A percentile compares a stretch with the other conserved stretches of the same genome.
These are phyloP conservation scores for Oxyruncus cristatus DNA, from an alignment of 2,113 vertebrate species.

Conservation along the genomic window DNA sequence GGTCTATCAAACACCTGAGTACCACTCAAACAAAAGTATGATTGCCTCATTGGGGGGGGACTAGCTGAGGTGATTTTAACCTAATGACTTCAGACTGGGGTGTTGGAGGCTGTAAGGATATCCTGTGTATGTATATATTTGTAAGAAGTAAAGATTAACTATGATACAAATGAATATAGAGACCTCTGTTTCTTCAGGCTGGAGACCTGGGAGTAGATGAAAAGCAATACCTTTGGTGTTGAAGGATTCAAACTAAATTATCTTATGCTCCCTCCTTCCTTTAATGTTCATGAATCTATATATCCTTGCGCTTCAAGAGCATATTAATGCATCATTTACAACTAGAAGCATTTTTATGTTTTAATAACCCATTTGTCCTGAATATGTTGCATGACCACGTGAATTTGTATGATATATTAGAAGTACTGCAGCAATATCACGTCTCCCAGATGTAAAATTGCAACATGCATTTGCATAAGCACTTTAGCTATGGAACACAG, in stretches of 20 bases:
- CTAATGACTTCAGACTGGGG: neutral
- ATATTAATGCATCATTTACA: neutral
- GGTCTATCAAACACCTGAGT: neutral
- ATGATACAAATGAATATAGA: neutral
- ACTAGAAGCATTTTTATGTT: neutral
- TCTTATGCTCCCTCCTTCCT: neutral
- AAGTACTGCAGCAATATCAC: neutral
- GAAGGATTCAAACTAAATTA: neutral
- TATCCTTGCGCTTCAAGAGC: neutral
- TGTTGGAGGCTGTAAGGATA: neutral
- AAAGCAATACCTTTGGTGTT: neutral
- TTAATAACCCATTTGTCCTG: neutral
- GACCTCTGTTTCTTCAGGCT: neutral
- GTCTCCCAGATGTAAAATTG: neutral
- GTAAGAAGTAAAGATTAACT: neutral
- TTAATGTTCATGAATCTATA: neutral
- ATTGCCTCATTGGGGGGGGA: neutral
- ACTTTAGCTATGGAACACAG: neutral
- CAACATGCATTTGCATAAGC: neutral
- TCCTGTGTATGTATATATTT: neutral
- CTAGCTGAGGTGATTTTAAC: neutral
- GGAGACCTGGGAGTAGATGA: neutral
- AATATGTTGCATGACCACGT: neutral
- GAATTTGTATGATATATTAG: neutral
- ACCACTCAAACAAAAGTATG: neutral